Base-by-base conservation (phyloP, 2,113 vertebrate genomes). In the Upupa epops region DNA sequence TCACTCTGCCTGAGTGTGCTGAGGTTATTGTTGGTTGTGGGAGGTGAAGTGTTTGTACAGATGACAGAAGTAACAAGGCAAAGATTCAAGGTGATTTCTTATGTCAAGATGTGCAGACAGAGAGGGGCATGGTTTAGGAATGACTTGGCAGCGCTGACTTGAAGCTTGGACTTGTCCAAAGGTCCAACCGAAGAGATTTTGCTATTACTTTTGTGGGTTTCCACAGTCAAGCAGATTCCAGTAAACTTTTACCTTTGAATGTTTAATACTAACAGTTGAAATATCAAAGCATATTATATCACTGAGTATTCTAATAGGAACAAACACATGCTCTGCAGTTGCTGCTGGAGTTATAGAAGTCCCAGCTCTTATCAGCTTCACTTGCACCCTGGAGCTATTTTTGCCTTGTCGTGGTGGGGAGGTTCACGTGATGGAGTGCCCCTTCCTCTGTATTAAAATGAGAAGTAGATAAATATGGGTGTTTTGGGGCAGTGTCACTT, bases 1-100 rank as follows among this genome's bases (percentile, higher is more conserved):
- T 25, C 52, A 6, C 15, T 40, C 9, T 45, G 11, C 4, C 8
- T 52, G 19, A 2, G 0, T 2, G 12, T 79, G 13, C 55, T 46
- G 24, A 45, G 32, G 12, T 29, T 42, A 6, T 8, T 61, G 12
- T 17, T 64, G 31, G 3, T 10, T 3, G 8, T 24, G 16, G 13
- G 28, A 61, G 12, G 9, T n/a, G 58, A 42, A 25, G 9, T 20
- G 61, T 17, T 24, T 4, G 3, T 8, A 3, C 3, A 60, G 77
- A 48, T 45, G 72, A 17, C 1, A 8, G 31, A 37, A 59, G 24
- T 66, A 40, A 17, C 3, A n/a, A 51, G 34, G 13, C 5, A 20
- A 25, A 78, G 15, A 36, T n/a, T 77, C 2, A 1, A 11, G 45
- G 54, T 61, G 32, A 15, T 89, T 48, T 14, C 0, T 0, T 45